A percentile compares a stretch with the other conserved stretches of the same genome.
phyloP scores from a whole-genome alignment of 2,888 invertebrate genomes.

The Ornithoptera alexandrae region DNA sequence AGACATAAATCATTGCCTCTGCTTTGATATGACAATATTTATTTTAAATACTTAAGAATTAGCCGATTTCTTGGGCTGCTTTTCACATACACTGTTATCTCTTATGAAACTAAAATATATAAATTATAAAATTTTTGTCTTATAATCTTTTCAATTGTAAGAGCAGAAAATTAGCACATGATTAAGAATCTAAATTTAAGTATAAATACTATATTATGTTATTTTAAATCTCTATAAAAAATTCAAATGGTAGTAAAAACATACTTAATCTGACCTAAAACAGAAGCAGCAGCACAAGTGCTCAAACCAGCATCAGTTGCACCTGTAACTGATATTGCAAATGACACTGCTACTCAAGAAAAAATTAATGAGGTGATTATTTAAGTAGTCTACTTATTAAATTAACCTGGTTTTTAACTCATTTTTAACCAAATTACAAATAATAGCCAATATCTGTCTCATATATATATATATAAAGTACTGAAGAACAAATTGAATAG shows the following conservation, averaged over 20 bases:
- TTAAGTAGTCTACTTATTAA: slow-evolving; percentile 1
- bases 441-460: background rate
- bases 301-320: slow-evolving; percentile 49
- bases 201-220: background rate
- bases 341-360: slow-evolving; percentile 50
- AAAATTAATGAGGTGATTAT: slow-evolving; percentile 62
- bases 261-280: slow-evolving; percentile 9
- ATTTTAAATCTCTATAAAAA: background rate
- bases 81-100: too few relatives aligned
- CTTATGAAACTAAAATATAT: too few relatives aligned
- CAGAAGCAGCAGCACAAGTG: slow-evolving; percentile 86
- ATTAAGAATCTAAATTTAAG: background rate
- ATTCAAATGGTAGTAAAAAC: background rate
- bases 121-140: too few relatives aligned
- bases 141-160: too few relatives aligned
- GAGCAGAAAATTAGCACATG: too few relatives aligned
- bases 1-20: background rate
- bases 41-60: background rate
- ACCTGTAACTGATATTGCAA: slow-evolving; percentile 47
- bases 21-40: background rate
- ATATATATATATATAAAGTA: background rate
- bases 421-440: background rate
- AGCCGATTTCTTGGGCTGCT: too few relatives aligned
- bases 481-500: too few relatives aligned
- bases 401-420: background rate